Conservation (phyloP, 2,797 vertebrate genomes). For the Cercopithecus hamlyni region DNA sequence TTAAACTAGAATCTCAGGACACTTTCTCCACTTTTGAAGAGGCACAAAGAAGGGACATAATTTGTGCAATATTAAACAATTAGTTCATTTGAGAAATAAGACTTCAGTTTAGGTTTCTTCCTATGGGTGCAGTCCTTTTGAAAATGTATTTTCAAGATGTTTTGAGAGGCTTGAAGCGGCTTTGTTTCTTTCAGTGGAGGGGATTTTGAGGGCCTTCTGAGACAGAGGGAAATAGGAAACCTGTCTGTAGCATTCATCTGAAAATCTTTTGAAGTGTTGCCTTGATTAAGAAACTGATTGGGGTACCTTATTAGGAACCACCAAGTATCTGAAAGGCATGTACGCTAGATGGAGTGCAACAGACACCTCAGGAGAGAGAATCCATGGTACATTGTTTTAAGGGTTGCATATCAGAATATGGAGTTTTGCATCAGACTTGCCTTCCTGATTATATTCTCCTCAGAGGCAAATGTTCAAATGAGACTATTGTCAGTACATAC, state of each 20-base stretch:
- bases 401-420: not conserved
- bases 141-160: conserved; percentile 13
- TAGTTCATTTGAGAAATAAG: not conserved
- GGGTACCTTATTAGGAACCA: not conserved
- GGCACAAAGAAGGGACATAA: not conserved
- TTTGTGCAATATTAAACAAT: not conserved
- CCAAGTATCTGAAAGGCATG: not conserved
- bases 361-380: not conserved
- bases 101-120: not conserved
- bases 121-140: not conserved
- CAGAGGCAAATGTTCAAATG: not conserved
- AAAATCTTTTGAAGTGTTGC: not conserved
- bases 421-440: not conserved
- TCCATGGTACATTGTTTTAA: not conserved
- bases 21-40: not conserved
- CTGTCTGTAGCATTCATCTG: not conserved
- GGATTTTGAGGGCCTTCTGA: conserved; percentile 19
- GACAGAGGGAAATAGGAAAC: not conserved
- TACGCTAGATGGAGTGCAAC: not conserved
- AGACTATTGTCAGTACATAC: not conserved
- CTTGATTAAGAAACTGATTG: not conserved
- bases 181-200: not conserved
- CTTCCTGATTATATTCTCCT: not conserved
- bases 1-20: not conserved
- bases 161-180: not conserved